These are phyloP conservation scores for Dione juno DNA, from an alignment of 2,888 invertebrate species.

Conservation along the genomic window DNA sequence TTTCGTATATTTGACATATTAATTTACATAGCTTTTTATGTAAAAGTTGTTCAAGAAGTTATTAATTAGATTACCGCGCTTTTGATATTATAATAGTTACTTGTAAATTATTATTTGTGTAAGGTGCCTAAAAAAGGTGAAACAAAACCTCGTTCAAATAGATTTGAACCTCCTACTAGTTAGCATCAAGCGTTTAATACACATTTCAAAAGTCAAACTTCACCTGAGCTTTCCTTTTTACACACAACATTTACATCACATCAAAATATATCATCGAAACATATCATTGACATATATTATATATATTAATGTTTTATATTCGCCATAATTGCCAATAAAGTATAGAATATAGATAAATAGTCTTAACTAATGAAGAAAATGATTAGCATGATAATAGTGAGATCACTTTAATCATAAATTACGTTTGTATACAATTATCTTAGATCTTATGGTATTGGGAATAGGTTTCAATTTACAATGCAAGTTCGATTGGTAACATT, in stretches of 20 bases:
- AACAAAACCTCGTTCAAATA: too few relatives aligned
- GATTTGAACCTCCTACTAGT: neutral
- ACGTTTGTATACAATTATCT: neutral
- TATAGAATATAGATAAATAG: constrained; percentile 26
- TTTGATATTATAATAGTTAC: neutral
- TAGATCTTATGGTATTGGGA: neutral
- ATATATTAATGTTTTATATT: constrained; percentile 28
- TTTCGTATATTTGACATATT: constrained; percentile 6
- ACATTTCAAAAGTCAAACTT: neutral
- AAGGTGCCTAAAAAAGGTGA: too few relatives aligned
- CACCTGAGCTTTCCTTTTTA: neutral
- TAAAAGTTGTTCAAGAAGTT: constrained; percentile 7
- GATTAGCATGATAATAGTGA: constrained; percentile 41
- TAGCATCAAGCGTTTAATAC: neutral
- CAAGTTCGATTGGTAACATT: neutral
- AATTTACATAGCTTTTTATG: constrained; percentile 3
- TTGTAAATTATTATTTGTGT: neutral
- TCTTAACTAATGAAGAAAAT: constrained; percentile 39
- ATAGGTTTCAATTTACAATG: constrained; percentile 11
- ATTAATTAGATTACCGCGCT: neutral
- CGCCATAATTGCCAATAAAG: constrained; percentile 36
- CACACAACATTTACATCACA: neutral
- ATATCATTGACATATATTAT: constrained; percentile 21
- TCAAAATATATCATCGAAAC: constrained; percentile 13
- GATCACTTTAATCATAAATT: constrained; percentile 8